A percentile compares a stretch with the other conserved stretches of the same genome.
Evolutionary conservation across 2,797 vertebrate species (phyloP).

Genomic region (Halcyon chelicuti): DNA sequence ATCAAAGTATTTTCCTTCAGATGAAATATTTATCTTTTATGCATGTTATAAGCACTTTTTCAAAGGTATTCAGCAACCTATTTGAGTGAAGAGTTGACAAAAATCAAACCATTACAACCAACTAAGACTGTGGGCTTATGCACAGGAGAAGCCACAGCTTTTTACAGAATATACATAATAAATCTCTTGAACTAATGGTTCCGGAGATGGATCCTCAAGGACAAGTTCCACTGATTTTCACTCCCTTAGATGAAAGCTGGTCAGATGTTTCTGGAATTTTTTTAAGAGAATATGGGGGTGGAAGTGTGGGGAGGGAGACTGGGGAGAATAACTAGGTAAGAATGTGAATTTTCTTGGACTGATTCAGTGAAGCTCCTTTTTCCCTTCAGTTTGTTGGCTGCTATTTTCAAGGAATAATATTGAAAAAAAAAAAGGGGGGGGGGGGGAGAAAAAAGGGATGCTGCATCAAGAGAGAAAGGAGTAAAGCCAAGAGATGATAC

Average conservation of each 20-base stretch:
- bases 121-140: constrained; percentile 42
- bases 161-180: constrained; percentile 51
- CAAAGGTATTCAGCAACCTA: constrained; percentile 66
- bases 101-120: constrained; percentile 55
- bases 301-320: background rate
- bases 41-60: constrained; percentile 51
- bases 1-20: constrained; percentile 68
- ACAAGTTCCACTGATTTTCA: constrained; percentile 51
- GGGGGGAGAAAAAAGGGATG: background rate
- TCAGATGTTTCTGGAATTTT: constrained; percentile 1
- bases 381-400: background rate
- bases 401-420: background rate
- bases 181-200: constrained; percentile 55
- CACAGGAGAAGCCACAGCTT: constrained; percentile 54
- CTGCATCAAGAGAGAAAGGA: background rate
- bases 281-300: background rate
- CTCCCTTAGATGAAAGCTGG: constrained; percentile 24
- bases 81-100: constrained; percentile 64
- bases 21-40: constrained; percentile 68
- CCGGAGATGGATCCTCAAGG: constrained; percentile 46
- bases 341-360: constrained; percentile 35
- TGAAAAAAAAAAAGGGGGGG: background rate
- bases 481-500: background rate
- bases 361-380: background rate
- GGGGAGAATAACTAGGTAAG: constrained; percentile 2